A percentile compares a stretch with the other conserved stretches of the same genome.
These are phyloP conservation scores for Arctocebus calabarensis DNA, from an alignment of 2,797 vertebrate genomes.

Conservation along the genomic window DNA sequence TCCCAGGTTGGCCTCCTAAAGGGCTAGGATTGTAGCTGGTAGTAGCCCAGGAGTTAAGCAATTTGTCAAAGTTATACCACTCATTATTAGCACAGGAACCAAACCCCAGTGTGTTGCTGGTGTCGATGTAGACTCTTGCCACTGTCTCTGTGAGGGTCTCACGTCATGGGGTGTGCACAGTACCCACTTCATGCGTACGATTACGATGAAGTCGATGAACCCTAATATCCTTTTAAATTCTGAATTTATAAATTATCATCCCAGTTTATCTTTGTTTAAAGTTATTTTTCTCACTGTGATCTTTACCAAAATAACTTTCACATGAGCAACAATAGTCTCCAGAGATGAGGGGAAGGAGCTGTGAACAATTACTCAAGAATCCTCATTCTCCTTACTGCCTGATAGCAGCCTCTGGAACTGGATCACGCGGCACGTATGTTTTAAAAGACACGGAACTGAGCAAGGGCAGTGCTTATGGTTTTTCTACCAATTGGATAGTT, in stretches of 20 bases:
- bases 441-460: not conserved
- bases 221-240: not conserved
- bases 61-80: not conserved
- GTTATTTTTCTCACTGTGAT: not conserved
- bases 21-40: not conserved
- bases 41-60: not conserved
- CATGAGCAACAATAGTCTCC: not conserved
- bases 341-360: not conserved
- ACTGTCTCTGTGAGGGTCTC: fast-evolving
- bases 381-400: not conserved
- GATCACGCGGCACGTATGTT: fast-evolving
- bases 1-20: no score
- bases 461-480: fast-evolving
- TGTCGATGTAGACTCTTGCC: fast-evolving
- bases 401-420: no score
- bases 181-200: not conserved
- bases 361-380: not conserved
- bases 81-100: not conserved
- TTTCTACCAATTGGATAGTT: not conserved
- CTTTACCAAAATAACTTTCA: not conserved
- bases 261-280: not conserved
- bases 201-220: not conserved
- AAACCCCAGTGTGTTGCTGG: fast-evolving
- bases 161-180: fast-evolving
- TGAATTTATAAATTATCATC: not conserved